Evolutionary conservation across 2,113 vertebrate genomes (phyloP).

Genomic region (Cochlearius cochlearius): DNA sequence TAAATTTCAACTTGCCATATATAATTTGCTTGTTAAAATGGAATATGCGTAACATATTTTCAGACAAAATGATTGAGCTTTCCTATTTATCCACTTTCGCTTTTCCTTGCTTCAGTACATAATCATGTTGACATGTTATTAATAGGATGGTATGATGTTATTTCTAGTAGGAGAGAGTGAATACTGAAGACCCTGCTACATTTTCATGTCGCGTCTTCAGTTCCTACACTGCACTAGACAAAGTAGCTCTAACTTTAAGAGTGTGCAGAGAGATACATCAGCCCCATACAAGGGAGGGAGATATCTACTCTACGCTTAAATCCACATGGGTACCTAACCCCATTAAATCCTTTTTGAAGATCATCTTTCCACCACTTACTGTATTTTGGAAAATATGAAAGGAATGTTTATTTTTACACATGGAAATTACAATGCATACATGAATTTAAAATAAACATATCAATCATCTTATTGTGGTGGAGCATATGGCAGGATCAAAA

Average conservation of each 20-base stretch:
- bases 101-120: background rate
- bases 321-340: background rate
- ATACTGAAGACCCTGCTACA: background rate
- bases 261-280: background rate
- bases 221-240: background rate
- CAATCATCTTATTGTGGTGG: background rate
- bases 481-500: background rate
- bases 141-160: background rate
- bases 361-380: background rate
- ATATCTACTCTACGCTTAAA: background rate
- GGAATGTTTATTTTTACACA: background rate
- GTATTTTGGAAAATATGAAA: background rate
- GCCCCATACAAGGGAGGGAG: background rate
- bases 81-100: background rate
- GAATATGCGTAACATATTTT: background rate
- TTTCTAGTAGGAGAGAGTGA: background rate
- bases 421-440: background rate
- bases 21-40: background rate
- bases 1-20: background rate
- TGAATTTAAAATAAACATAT: background rate
- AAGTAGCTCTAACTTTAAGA: background rate
- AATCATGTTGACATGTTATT: background rate
- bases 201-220: background rate
- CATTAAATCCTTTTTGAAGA: background rate
- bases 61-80: background rate